Conservation (phyloP, 2,888 invertebrate genomes). For the Parapristionchus giblindavisi region DNA sequence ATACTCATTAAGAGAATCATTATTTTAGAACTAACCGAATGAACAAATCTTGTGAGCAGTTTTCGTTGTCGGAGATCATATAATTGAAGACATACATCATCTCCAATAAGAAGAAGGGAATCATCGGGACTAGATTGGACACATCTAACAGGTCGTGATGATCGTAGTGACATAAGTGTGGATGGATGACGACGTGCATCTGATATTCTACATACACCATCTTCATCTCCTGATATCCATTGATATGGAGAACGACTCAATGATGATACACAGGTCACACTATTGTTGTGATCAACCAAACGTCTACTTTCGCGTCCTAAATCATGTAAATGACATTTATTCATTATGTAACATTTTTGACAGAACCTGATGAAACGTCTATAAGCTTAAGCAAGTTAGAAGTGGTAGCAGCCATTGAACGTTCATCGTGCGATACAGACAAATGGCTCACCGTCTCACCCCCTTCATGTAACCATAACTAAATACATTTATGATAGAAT, state of each 20-base stretch:
- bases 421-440: constrained; percentile 12
- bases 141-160: constrained; percentile 14
- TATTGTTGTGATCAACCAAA: constrained; percentile 3
- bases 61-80: constrained; percentile 35
- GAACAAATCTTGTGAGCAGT: constrained; percentile 29
- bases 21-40: constrained; percentile 19
- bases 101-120: constrained; percentile 30
- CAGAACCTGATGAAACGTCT: constrained; percentile 5
- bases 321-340: background rate
- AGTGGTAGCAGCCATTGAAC: constrained; percentile 2
- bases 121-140: constrained; percentile 24
- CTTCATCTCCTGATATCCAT: constrained; percentile 31
- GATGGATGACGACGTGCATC: constrained; percentile 30
- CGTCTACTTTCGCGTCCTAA: constrained; percentile 17
- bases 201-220: constrained; percentile 18
- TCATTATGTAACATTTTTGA: background rate
- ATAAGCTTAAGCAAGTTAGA: constrained; percentile 20
- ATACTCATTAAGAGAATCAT: background rate
- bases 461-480: background rate
- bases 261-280: background rate
- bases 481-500: background rate
- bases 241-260: constrained; percentile 27
- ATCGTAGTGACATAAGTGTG: constrained; percentile 17
- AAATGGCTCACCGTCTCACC: background rate
- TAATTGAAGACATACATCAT: constrained; percentile 16